phyloP scores from a whole-genome alignment of 1,140 invertebrate species.

The Drosophila mojavensis region DNA sequence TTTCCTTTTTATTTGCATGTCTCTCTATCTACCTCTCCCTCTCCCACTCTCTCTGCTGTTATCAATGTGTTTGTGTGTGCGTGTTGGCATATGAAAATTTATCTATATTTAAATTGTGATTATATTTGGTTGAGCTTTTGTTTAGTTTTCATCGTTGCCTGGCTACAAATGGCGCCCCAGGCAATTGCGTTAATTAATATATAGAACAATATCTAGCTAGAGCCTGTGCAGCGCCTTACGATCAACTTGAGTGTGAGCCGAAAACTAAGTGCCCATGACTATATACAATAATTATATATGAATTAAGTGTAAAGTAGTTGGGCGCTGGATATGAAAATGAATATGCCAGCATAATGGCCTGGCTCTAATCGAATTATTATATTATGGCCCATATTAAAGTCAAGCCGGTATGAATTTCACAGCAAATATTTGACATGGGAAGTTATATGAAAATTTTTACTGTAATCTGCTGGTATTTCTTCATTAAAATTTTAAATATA shows the following conservation, averaged over 20 bases:
- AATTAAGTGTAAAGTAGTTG: neutral
- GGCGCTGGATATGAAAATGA: neutral
- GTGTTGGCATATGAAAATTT: slow-evolving; percentile 39
- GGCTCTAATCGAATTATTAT: neutral
- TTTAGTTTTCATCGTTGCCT: slow-evolving; percentile 40
- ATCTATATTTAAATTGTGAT: slow-evolving; percentile 69
- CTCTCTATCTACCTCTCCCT: neutral
- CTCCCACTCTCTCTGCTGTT: neutral
- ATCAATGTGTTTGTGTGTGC: slow-evolving; percentile 13
- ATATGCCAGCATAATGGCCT: neutral
- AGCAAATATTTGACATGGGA: no score
- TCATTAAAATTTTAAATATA: no score
- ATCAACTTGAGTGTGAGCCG: neutral
- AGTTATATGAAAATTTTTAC: no score
- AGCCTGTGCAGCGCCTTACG: slow-evolving; percentile 9
- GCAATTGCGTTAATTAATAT: slow-evolving; percentile 62
- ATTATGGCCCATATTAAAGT: neutral
- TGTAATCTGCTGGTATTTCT: no score
- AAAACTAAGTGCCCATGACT: neutral
- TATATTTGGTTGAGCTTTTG: slow-evolving; percentile 48
- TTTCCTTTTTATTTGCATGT: slow-evolving; percentile 5
- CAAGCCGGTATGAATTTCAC: no score
- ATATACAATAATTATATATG: neutral
- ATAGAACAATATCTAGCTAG: slow-evolving; percentile 27
- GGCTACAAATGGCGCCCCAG: slow-evolving; percentile 57